Evolutionary conservation across 2,888 invertebrate genomes (phyloP), one percentile per base, ranked within the genome.

Genomic region (Chymomyza procnemis): DNA sequence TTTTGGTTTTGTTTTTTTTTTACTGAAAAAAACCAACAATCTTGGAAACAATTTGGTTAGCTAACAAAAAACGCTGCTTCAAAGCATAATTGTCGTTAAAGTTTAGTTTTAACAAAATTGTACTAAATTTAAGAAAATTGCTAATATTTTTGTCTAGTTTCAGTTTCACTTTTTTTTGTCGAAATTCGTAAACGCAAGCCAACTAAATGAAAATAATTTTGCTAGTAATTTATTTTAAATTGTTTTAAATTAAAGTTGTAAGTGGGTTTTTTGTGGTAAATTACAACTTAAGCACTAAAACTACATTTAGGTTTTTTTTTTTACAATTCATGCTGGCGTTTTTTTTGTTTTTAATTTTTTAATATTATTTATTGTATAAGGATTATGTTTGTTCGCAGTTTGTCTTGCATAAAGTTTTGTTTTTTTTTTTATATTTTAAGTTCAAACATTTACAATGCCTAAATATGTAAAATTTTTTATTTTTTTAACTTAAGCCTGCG

Each of bases 381-480:
- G 70, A 69, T 69, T 69, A 69, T 63, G 69, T 69, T 62, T 62
- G 62, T 69, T 57, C n/a, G 69, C 68, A 57, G 34, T 41, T 41
- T 26, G 26, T 26, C 26, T 26, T 26, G 26, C 26, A 26, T 26
- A 26, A 26, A 26, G 26, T 41, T 41, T 9, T 9, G 34, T 26
- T 26, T 22, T 22, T 34, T 34, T 41, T 60, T 22, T n/a, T n/a
- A n/a, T n/a, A n/a, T n/a, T n/a, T n/a, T n/a, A n/a, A 55, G 22
- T 55, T 55, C 16, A 55, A 67, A 72, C 73, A 74, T 79, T 79
- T 67, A 57, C 73, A 83, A 73, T 86, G 84, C 81, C 84, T 85
- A 84, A 81, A 78, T n/a, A 73, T 85, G 84, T 81, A 78, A 78
- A 83, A 84, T 83, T 69, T 6, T 18, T 54, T 12, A 83, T 80